These are phyloP conservation scores for Stictocephala bisonia DNA, from an alignment of 2,888 invertebrate species.

Conservation along the genomic window DNA sequence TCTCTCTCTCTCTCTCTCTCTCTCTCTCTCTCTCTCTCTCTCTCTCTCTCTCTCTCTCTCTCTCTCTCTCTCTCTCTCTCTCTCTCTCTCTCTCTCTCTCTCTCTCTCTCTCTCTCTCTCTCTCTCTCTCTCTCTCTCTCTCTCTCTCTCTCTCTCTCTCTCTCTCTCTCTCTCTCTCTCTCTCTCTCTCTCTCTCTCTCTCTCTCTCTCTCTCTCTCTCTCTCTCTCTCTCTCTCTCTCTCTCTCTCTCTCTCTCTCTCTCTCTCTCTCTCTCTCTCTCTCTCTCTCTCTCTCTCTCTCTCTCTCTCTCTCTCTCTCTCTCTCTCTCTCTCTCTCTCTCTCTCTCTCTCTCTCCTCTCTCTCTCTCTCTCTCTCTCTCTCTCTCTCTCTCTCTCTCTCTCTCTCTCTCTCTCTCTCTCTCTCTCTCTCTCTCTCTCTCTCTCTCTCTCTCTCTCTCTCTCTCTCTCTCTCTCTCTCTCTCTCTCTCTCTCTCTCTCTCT, in stretches of 20 bases:
- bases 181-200: constrained; percentile 47
- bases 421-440: constrained; percentile 33
- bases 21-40: constrained; percentile 42
- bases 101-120: constrained; percentile 33
- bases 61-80: constrained; percentile 34
- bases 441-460: constrained; percentile 36
- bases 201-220: constrained; percentile 44
- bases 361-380: constrained; percentile 42
- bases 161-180: constrained; percentile 40
- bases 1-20: constrained; percentile 28
- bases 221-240: constrained; percentile 43
- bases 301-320: constrained; percentile 40
- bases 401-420: constrained; percentile 40
- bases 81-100: constrained; percentile 35
- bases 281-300: not conserved
- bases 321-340: constrained; percentile 34
- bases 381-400: constrained; percentile 30
- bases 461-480: constrained; percentile 37
- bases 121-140: constrained; percentile 38
- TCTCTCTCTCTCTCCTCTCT: constrained; percentile 33
- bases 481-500: constrained; percentile 38
- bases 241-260: constrained; percentile 36
- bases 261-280: constrained; percentile 18
- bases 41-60: constrained; percentile 32
- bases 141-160: constrained; percentile 34